phyloP scores from a whole-genome alignment of 1,140 invertebrate species.

The Lordiphosa mommai region DNA sequence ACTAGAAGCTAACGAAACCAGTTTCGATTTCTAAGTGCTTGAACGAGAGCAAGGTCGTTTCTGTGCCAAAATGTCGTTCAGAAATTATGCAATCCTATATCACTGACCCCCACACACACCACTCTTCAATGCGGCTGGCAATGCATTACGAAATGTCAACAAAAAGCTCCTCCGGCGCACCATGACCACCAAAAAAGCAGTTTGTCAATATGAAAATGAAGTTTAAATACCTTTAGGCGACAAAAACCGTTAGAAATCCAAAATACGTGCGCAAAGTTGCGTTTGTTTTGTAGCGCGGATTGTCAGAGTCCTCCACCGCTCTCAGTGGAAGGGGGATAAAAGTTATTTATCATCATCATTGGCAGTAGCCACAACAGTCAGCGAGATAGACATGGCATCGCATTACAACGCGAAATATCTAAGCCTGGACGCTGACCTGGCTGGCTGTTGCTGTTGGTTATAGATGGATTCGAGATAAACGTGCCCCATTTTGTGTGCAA shows the following conservation, averaged over 20 bases:
- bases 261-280: conserved; percentile 64
- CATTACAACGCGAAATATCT: conserved; percentile 37
- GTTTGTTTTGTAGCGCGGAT: conserved; percentile 42
- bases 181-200: conserved; percentile 39
- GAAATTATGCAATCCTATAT: conserved; percentile 50
- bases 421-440: neutral
- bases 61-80: conserved; percentile 30
- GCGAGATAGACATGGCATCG: conserved; percentile 3
- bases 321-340: conserved; percentile 3
- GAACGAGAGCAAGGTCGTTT: conserved; percentile 66
- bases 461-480: conserved; percentile 31
- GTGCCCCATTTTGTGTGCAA: conserved; percentile 56
- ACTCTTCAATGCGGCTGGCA: conserved; percentile 5
- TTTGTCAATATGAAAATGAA: conserved; percentile 56
- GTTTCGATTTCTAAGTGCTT: conserved; percentile 48
- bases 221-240: conserved; percentile 59
- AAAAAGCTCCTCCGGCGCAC: conserved; percentile 8
- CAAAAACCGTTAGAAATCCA: conserved; percentile 38
- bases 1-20: conserved; percentile 34
- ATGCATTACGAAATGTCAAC: conserved; percentile 42
- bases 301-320: conserved; percentile 12
- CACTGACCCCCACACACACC: neutral
- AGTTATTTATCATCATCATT: conserved; percentile 33
- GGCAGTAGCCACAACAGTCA: conserved; percentile 17
- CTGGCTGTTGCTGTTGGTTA: neutral